Evolutionary conservation across 1,140 invertebrate genomes (phyloP).

Genomic region (Bombus sylvicola): DNA sequence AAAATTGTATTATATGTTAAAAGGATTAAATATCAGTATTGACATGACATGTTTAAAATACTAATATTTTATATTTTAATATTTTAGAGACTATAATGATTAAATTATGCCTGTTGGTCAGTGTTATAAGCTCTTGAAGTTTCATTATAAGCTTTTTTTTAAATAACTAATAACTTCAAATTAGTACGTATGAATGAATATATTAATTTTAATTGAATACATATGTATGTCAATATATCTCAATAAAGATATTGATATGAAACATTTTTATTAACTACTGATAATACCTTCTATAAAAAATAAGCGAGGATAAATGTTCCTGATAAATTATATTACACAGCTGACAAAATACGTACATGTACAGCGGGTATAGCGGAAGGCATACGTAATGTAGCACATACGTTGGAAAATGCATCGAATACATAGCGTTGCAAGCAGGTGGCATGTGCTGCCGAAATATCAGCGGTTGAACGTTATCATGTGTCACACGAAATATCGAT

Average conservation of each 20-base stretch:
- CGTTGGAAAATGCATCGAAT: neutral
- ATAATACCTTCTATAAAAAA: neutral
- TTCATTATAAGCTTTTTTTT: neutral
- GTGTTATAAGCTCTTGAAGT: too few relatives aligned
- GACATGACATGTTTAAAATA: too few relatives aligned
- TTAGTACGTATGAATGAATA: too few relatives aligned
- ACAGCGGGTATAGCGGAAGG: neutral
- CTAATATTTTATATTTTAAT: too few relatives aligned
- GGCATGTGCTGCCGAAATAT: constrained; percentile 11
- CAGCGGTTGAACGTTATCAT: neutral
- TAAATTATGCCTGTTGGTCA: too few relatives aligned
- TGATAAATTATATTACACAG: neutral
- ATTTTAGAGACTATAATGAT: too few relatives aligned
- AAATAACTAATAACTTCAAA: too few relatives aligned
- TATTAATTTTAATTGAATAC: too few relatives aligned
- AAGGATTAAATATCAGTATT: too few relatives aligned
- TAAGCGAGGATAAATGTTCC: neutral
- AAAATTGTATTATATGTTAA: too few relatives aligned
- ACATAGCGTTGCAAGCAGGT: constrained; percentile 4
- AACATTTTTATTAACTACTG: neutral
- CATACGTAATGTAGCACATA: neutral
- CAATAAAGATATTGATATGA: neutral
- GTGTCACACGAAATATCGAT: constrained; percentile 10
- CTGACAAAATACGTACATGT: neutral
- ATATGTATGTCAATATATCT: neutral